Evolutionary conservation across 1,140 invertebrate genomes (phyloP).

Genomic region (Trissolcus basalis): DNA sequence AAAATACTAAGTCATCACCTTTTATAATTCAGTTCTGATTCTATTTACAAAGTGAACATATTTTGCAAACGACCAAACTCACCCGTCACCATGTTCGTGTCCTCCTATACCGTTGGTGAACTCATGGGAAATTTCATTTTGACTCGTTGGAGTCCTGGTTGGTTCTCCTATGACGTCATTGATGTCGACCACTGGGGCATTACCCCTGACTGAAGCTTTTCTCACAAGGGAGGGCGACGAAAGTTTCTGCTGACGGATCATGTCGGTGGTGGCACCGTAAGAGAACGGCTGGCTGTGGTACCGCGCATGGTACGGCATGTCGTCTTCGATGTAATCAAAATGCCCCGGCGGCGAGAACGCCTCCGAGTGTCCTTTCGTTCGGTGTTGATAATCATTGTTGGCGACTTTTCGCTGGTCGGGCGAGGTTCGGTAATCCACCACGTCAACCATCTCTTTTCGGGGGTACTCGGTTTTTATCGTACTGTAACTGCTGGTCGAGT

Average conservation of each 20-base stretch:
- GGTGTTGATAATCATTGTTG: slow-evolving; percentile 37
- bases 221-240: slow-evolving; percentile 85
- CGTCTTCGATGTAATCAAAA: slow-evolving; percentile 76
- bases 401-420: slow-evolving; percentile 60
- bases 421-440: slow-evolving; percentile 61
- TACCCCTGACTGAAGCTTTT: slow-evolving; percentile 77
- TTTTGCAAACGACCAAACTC: slow-evolving; percentile 34
- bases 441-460: slow-evolving; percentile 51
- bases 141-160: slow-evolving; percentile 61
- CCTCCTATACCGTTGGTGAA: slow-evolving; percentile 66
- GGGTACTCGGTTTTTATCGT: slow-evolving; percentile 69
- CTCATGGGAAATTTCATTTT: slow-evolving; percentile 68
- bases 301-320: slow-evolving; percentile 89
- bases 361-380: slow-evolving; percentile 59
- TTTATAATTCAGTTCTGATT: no score
- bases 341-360: slow-evolving; percentile 70
- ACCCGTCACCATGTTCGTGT: slow-evolving; percentile 68
- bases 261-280: slow-evolving; percentile 82
- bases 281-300: slow-evolving; percentile 88
- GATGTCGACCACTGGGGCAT: slow-evolving; percentile 75
- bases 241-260: slow-evolving; percentile 79
- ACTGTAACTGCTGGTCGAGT: slow-evolving; percentile 68
- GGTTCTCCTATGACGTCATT: slow-evolving; percentile 74
- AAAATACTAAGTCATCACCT: no score
- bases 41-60: no score